Percentiles rank a stretch among this genome's conserved stretches.
Conservation (phyloP, 2,797 vertebrate genomes). For the Echiichthys vipera region DNA sequence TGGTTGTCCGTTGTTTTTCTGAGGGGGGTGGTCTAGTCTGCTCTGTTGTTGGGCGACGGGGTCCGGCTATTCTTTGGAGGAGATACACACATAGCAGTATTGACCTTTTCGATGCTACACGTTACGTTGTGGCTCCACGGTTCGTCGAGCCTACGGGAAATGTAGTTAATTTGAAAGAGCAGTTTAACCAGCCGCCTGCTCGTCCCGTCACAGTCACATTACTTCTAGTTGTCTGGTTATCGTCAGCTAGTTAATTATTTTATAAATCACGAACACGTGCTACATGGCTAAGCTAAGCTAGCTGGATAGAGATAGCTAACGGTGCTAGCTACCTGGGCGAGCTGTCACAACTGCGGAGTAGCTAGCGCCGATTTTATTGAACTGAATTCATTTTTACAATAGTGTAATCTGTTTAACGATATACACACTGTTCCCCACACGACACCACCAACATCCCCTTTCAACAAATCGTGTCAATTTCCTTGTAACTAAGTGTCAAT, state of each 20-base stretch:
- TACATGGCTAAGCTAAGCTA: slow-evolving; percentile 80
- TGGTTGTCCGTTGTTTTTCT: slow-evolving; percentile 48
- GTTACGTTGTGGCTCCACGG: slow-evolving; percentile 11
- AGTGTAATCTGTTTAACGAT: not conserved
- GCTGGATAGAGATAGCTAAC: slow-evolving; percentile 62
- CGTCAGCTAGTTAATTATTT: slow-evolving; percentile 64
- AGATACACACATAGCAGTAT: slow-evolving; percentile 58
- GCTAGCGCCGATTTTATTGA: not conserved
- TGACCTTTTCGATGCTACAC: slow-evolving; percentile 66
- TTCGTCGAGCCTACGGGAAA: not conserved
- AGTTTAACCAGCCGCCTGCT: not conserved
- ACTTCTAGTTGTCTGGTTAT: slow-evolving; percentile 17
- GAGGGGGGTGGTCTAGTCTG: slow-evolving; percentile 43
- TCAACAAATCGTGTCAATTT: not conserved
- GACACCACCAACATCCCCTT: rapidly evolving
- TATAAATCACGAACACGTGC: slow-evolving; percentile 82
- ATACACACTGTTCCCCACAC: rapidly evolving
- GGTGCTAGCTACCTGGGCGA: slow-evolving; percentile 53
- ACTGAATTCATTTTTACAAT: not conserved
- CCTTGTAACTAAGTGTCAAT: not conserved
- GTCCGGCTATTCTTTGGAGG: slow-evolving; percentile 77
- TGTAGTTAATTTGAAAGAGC: not conserved
- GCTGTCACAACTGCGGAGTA: slow-evolving; percentile 64
- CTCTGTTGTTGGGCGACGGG: slow-evolving; percentile 72
- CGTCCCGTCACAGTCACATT: not conserved